Evolutionary conservation across 1,140 invertebrate genomes (phyloP), one percentile per base, ranked within the genome.

Genomic region (Tyrophagus putrescentiae): DNA sequence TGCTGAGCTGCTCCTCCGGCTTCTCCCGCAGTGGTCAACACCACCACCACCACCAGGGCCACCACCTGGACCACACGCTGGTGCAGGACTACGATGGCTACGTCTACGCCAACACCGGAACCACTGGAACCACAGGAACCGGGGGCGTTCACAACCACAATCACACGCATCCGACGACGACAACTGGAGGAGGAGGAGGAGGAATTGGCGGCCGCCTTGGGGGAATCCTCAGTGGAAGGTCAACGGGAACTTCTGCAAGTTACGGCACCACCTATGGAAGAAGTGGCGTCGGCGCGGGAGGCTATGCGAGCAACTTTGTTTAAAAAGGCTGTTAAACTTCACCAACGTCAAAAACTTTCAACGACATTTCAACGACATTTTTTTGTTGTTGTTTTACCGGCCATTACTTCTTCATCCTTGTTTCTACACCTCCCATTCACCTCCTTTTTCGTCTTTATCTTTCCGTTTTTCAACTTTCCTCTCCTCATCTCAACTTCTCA

Each of bases 271-370:
- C 13, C 7, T 48, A 6, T 48, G 45, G 13, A 39, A 21, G 13
- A 13, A 21, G 36, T 13, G 21, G 21, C 21, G 36, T 39, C 13
- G 13, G 13, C 45, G 31, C 23, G 13, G 23, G 31, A 25, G 21
- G 45, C 7, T 48, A 48, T 48, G 45, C 45, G 31, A 48, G 31
- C 45, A 48, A 48, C 31, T 48, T 48, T 29, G 45, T 48, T 21
- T 48, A 48, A 48, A 39, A 39, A 39, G 36, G 36, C n/a, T n/a
- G n/a, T n/a, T n/a, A n/a, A n/a, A n/a, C n/a, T n/a, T n/a, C n/a
- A n/a, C n/a, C n/a, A n/a, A n/a, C n/a, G n/a, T n/a, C n/a, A n/a
- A n/a, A n/a, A n/a, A n/a, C n/a, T n/a, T n/a, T n/a, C n/a, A n/a
- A n/a, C n/a, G n/a, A n/a, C n/a, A n/a, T n/a, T n/a, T n/a, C n/a